phyloP scores from a whole-genome alignment of 1,140 invertebrate genomes.

The Dryas iulia region DNA sequence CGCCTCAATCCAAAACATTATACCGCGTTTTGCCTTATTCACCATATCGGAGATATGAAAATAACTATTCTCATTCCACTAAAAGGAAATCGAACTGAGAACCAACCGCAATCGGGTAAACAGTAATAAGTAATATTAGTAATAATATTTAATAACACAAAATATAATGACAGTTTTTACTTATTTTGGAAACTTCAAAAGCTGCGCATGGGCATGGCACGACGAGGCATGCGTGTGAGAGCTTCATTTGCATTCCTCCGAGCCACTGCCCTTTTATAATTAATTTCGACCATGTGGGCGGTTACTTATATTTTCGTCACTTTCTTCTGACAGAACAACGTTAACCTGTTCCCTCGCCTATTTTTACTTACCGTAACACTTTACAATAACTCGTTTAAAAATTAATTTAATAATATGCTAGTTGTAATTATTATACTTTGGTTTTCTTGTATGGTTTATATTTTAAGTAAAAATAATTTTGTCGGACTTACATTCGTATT shows the following conservation, averaged over 20 bases:
- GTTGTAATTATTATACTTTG: not conserved
- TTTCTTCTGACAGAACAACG: constrained; percentile 20
- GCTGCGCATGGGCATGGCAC: constrained; percentile 18
- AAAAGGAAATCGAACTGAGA: too few relatives aligned
- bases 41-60: too few relatives aligned
- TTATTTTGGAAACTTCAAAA: constrained; percentile 17
- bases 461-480: too few relatives aligned
- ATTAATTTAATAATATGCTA: not conserved
- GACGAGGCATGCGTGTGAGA: constrained; percentile 18
- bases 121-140: too few relatives aligned
- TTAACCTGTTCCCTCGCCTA: constrained; percentile 17
- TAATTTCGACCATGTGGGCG: constrained; percentile 26
- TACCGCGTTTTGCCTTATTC: too few relatives aligned
- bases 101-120: too few relatives aligned
- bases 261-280: constrained; percentile 22
- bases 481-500: too few relatives aligned
- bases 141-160: not conserved
- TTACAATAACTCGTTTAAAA: not conserved
- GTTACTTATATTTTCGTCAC: constrained; percentile 26
- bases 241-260: constrained; percentile 23
- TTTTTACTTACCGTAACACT: not conserved
- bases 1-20: too few relatives aligned
- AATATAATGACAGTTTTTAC: constrained; percentile 9
- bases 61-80: too few relatives aligned
- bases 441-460: not conserved